Evolutionary conservation across 2,797 vertebrate species (phyloP), one percentile per base, ranked within the genome.

Genomic region (Holocentrus rufus): DNA sequence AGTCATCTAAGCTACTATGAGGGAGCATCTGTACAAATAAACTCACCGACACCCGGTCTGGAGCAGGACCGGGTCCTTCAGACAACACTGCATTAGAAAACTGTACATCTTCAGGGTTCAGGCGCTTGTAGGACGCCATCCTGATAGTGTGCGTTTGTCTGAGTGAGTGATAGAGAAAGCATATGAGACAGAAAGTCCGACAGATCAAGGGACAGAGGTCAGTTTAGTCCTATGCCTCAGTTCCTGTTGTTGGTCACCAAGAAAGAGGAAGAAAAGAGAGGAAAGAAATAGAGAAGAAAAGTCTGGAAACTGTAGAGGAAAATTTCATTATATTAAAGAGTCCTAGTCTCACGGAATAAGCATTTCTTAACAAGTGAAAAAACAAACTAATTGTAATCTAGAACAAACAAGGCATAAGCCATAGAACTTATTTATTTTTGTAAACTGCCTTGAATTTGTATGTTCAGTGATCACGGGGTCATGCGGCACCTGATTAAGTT

Each of bases 81-180:
- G 74, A 80, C 57, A 89, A 67, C 31, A 72, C 61, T 5, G 80
- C 30, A 14, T 8, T 70, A 39, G 90, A 85, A 62, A 93, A 90
- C 66, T 86, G 88, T 2, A 92, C 86, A 58, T 92, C 87, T 70
- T 93, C 91, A 3, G 91, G 90, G 68, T 88, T 90, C 61, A 93
- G 84, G 2, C 85, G 85, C 72, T 90, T 85, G 82, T 93, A 93
- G 0, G 90, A 92, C 64, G 85, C 90, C 92, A 93, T 93, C 18
- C 57, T 86, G 68, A 50, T 1, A 23, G 55, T 6, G 50, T 9
- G 46, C 0, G 49, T 54, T 39, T 49, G 52, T 71, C 53, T 44
- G 18, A 71, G 25, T 11, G 55, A 66, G 46, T 5, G 8, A 42
- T 61, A 67, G 52, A 62, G 42, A 17, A 22, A 23, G 55, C 39